These are phyloP conservation scores for Cyanistes caeruleus DNA, from an alignment of 2,113 vertebrate genomes.

Conservation along the genomic window DNA sequence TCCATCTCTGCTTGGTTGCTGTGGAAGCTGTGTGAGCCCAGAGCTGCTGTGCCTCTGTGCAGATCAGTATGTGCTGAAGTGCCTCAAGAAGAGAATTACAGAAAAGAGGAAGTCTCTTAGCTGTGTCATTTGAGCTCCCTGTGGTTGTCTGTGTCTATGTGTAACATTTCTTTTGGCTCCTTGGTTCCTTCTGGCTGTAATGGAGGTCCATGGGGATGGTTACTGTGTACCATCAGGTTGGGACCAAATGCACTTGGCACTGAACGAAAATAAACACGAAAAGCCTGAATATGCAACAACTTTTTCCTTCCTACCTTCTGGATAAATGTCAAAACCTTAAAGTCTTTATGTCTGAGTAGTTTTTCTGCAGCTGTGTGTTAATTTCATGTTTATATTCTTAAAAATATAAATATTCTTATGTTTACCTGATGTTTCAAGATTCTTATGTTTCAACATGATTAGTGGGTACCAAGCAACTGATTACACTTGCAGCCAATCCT, in stretches of 20 bases:
- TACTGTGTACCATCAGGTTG: neutral
- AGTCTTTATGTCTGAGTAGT: neutral
- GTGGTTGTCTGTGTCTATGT: neutral
- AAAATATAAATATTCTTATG: slow-evolving; percentile 46
- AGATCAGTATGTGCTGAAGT: neutral
- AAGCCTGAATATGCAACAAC: neutral
- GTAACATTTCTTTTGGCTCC: neutral
- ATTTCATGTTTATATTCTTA: slow-evolving; percentile 11
- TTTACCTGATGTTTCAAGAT: slow-evolving; percentile 58
- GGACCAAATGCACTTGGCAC: neutral
- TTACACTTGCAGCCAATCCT: slow-evolving; percentile 73
- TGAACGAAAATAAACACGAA: neutral
- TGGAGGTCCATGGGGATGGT: neutral
- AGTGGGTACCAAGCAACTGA: slow-evolving; percentile 73
- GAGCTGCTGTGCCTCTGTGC: rapidly evolving
- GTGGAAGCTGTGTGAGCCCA: neutral
- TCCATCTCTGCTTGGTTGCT: rapidly evolving
- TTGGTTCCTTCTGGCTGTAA: neutral
- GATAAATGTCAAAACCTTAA: neutral
- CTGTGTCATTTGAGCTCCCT: neutral
- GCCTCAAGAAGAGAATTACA: neutral
- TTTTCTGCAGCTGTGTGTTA: slow-evolving; percentile 8
- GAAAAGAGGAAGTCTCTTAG: neutral
- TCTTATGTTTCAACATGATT: slow-evolving; percentile 50
- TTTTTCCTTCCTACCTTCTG: neutral